phyloP scores from a whole-genome alignment of 2,888 invertebrate genomes.

The Trachelus iudaicus region DNA sequence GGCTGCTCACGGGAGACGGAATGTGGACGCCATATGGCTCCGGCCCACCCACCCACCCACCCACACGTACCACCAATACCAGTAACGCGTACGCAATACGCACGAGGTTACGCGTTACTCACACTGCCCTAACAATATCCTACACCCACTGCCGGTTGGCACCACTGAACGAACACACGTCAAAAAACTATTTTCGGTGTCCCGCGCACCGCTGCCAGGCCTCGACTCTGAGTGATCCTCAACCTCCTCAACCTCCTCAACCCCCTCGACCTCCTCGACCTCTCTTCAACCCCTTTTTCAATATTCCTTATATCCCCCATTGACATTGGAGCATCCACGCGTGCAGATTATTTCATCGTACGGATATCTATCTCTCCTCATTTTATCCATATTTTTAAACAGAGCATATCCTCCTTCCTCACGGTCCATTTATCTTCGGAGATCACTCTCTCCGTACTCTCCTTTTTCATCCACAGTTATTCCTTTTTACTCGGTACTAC shows the following conservation, averaged over 20 bases:
- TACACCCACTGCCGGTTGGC: constrained; percentile 15
- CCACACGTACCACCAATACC: constrained; percentile 30
- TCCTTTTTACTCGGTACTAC: neutral
- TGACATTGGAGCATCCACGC: neutral
- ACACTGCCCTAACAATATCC: constrained; percentile 11
- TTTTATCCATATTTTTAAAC: no score
- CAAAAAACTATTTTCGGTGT: constrained; percentile 46
- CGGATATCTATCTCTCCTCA: no score
- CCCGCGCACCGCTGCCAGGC: constrained; percentile 3
- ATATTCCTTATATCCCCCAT: neutral
- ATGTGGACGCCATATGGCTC: constrained; percentile 64
- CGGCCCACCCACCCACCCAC: constrained; percentile 52
- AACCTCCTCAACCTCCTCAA: neutral
- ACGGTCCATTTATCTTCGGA: no score
- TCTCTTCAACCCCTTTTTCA: neutral
- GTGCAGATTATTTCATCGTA: no score
- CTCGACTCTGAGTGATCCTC: neutral
- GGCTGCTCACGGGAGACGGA: constrained; percentile 55
- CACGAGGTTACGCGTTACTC: constrained; percentile 19
- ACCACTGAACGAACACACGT: constrained; percentile 25
- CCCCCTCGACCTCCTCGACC: neutral
- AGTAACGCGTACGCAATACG: constrained; percentile 6
- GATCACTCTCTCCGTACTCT: no score
- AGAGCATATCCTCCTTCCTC: no score
- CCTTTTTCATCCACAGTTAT: neutral